Evolutionary conservation across 2,113 vertebrate genomes (phyloP).

Genomic region (Tringa solitaria): DNA sequence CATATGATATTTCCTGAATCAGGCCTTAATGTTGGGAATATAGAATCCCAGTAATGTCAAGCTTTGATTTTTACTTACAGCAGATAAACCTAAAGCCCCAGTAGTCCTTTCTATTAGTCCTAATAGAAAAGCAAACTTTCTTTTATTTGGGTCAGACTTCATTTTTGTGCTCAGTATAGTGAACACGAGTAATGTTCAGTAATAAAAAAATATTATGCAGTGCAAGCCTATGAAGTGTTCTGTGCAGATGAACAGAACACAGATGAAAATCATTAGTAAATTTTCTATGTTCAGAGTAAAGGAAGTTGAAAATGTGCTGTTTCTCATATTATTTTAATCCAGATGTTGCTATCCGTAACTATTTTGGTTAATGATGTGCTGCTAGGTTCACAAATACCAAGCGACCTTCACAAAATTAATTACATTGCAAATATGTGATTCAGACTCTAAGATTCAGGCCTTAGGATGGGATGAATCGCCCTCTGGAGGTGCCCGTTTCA

Average conservation of each 20-base stretch:
- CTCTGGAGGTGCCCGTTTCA: slow-evolving; percentile 47
- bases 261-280: background rate
- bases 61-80: background rate
- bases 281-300: slow-evolving; percentile 11
- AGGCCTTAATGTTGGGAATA: background rate
- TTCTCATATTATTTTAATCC: background rate
- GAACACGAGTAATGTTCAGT: background rate
- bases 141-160: background rate
- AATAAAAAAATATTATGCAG: background rate
- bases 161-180: background rate
- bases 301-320: background rate
- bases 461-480: slow-evolving; percentile 26
- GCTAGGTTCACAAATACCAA: background rate
- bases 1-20: background rate
- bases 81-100: background rate
- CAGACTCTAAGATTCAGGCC: background rate
- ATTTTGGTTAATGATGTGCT: background rate
- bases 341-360: background rate
- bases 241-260: background rate
- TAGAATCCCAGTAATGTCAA: background rate
- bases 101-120: background rate
- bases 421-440: background rate
- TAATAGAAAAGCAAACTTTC: background rate
- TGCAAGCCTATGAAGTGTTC: background rate
- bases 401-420: background rate